Percentiles rank a stretch among this genome's conserved stretches.
phyloP scores from a whole-genome alignment of 2,797 vertebrate species.

The Lycodopsis pacificus region DNA sequence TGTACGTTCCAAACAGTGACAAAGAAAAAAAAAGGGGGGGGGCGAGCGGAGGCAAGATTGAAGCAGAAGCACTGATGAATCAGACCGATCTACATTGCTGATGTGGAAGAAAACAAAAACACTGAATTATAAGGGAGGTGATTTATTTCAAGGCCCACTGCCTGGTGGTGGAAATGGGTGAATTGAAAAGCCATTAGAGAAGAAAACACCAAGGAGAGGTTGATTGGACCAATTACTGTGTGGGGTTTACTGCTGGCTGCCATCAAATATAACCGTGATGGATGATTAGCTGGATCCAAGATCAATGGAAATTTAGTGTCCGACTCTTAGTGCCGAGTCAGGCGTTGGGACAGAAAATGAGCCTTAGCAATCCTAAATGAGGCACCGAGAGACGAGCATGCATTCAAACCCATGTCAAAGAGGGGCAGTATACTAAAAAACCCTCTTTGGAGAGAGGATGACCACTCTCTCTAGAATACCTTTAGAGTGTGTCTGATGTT shows the following conservation, averaged over 20 bases:
- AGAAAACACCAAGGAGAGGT: slow-evolving; percentile 56
- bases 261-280: slow-evolving; percentile 54
- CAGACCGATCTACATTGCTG: slow-evolving; percentile 44
- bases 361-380: neutral
- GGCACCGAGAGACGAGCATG: neutral
- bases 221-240: slow-evolving; percentile 58
- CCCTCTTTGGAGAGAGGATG: neutral
- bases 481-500: neutral
- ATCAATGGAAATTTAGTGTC: slow-evolving; percentile 34
- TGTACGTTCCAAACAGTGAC: slow-evolving; percentile 19
- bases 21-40: neutral
- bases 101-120: slow-evolving; percentile 16
- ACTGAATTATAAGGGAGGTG: slow-evolving; percentile 43
- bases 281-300: slow-evolving; percentile 49
- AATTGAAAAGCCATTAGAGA: slow-evolving; percentile 67
- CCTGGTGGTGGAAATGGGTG: slow-evolving; percentile 51
- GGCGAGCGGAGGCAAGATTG: neutral
- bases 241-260: slow-evolving; percentile 30
- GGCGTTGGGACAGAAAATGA: slow-evolving; percentile 6
- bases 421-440: neutral
- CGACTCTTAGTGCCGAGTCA: slow-evolving; percentile 20
- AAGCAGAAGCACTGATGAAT: slow-evolving; percentile 35
- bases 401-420: neutral
- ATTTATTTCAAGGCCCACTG: slow-evolving; percentile 62
- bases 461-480: neutral